A percentile compares a stretch with the other conserved stretches of the same genome.
Conservation (phyloP, 92 coral and sea anemone genomes). For the Zoanthus sociatus region DNA sequence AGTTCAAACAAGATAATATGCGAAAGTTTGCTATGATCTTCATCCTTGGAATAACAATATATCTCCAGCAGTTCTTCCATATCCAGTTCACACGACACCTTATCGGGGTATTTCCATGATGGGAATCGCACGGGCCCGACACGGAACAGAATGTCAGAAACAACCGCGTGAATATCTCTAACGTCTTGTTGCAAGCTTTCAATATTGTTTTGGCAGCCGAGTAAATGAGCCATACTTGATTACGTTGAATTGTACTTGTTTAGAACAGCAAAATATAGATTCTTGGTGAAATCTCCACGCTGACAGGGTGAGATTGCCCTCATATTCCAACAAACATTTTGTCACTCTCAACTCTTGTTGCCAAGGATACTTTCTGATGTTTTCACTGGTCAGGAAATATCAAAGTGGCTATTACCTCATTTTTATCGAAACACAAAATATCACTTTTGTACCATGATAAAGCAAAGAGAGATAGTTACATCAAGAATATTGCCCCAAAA, state of each 20-base stretch:
- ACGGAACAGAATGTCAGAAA: slow-evolving; percentile 79
- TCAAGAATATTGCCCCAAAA: neutral
- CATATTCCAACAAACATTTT: neutral
- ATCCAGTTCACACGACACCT: slow-evolving; percentile 92
- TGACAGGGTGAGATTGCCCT: neutral
- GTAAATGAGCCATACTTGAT: slow-evolving; percentile 86
- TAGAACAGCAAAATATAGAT: neutral
- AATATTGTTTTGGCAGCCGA: slow-evolving; percentile 87
- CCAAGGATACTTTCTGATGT: neutral
- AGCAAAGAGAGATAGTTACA: neutral
- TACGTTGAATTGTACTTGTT: neutral
- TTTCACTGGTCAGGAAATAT: neutral
- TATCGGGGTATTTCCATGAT: slow-evolving; percentile 99
- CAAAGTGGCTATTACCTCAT: neutral
- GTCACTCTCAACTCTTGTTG: neutral
- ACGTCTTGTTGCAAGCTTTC: slow-evolving; percentile 90
- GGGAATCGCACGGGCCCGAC: slow-evolving; percentile 93
- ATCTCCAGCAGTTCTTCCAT: slow-evolving; percentile 85
- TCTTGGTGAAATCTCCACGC: neutral
- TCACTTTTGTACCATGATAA: neutral
- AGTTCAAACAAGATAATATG: slow-evolving; percentile 98
- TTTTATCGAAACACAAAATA: neutral
- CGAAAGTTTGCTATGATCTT: slow-evolving; percentile 94
- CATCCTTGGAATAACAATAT: slow-evolving; percentile 88
- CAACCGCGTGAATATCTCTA: slow-evolving; percentile 82